These are phyloP conservation scores for Ochropacha duplaris DNA, from an alignment of 2,888 invertebrate genomes.

Conservation along the genomic window DNA sequence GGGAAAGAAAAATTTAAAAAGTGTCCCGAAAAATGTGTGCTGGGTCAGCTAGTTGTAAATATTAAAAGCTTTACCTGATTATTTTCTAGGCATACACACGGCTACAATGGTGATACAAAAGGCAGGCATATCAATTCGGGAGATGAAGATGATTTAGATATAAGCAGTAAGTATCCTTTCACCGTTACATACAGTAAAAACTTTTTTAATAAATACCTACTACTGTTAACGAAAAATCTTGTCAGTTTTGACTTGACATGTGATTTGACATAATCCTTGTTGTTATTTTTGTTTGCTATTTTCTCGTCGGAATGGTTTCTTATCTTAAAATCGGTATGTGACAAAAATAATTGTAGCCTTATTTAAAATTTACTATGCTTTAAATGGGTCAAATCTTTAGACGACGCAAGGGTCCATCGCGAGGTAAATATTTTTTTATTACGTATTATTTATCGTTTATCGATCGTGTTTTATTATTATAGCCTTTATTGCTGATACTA, in stretches of 20 bases:
- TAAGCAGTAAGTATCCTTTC: constrained; percentile 68
- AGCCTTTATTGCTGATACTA: too few species aligned
- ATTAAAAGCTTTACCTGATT: background rate
- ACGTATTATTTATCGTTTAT: background rate
- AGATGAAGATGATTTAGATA: constrained; percentile 79
- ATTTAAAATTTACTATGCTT: background rate
- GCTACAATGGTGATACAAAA: constrained; percentile 80
- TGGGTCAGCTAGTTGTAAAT: too few species aligned
- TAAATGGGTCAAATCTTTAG: background rate
- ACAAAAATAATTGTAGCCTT: background rate
- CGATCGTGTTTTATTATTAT: background rate
- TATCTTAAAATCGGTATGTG: background rate
- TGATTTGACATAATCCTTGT: background rate
- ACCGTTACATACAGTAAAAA: background rate
- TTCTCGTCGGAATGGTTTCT: background rate
- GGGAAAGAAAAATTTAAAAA: too few species aligned
- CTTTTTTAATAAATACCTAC: background rate
- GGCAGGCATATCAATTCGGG: constrained; percentile 72
- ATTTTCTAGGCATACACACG: constrained; percentile 67
- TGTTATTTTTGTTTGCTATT: background rate
- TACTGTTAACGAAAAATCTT: background rate
- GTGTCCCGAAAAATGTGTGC: too few species aligned
- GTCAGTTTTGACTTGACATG: background rate
- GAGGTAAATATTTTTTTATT: background rate
- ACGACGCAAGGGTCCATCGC: background rate